These are phyloP conservation scores for Archivesica marissinica DNA, from an alignment of 1,140 invertebrate genomes.

Conservation along the genomic window DNA sequence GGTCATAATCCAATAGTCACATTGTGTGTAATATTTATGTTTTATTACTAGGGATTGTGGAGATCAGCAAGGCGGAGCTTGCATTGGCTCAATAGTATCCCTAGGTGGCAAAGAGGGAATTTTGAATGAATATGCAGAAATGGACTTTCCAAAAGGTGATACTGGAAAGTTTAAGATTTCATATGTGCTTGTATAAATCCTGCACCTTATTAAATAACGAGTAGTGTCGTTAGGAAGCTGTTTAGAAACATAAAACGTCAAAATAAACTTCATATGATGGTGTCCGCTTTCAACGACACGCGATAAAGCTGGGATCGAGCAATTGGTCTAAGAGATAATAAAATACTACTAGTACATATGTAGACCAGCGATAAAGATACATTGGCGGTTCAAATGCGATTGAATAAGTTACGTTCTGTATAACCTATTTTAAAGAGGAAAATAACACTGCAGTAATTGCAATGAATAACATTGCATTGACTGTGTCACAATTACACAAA, in stretches of 20 bases:
- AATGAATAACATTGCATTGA: too few relatives aligned
- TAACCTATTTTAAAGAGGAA: neutral
- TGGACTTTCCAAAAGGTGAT: neutral
- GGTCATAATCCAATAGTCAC: neutral
- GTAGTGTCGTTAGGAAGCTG: neutral
- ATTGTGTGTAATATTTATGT: neutral
- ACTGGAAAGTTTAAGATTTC: neutral
- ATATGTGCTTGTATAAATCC: neutral
- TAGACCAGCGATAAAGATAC: neutral
- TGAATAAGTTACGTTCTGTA: neutral
- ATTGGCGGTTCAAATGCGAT: neutral
- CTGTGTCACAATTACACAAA: too few relatives aligned
- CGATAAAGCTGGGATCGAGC: neutral
- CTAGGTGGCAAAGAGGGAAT: neutral
- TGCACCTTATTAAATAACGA: neutral
- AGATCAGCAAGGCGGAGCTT: neutral
- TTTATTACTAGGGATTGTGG: neutral
- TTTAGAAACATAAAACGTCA: neutral
- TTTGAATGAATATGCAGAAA: neutral
- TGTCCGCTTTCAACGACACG: too few relatives aligned
- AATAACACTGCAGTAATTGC: neutral
- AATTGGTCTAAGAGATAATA: neutral
- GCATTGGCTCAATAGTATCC: neutral
- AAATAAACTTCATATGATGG: neutral
- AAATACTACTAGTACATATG: neutral